Percentiles rank a stretch among this genome's conserved stretches.
These are phyloP conservation scores for Pangasius sanitwongsei DNA, from an alignment of 2,797 vertebrate genomes.

Conservation along the genomic window DNA sequence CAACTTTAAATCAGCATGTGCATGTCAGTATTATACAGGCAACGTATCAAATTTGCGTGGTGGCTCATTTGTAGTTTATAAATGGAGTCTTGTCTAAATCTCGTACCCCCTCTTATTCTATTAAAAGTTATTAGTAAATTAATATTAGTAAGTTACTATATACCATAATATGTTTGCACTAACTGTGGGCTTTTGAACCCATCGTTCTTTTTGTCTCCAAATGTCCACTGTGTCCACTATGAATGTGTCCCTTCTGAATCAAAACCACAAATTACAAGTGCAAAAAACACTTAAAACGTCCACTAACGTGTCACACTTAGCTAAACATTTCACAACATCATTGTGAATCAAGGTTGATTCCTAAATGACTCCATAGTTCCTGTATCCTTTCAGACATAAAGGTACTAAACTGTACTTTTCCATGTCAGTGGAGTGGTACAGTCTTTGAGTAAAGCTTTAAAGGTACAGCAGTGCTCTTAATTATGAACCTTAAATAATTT, in stretches of 20 bases:
- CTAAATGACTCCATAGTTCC: neutral
- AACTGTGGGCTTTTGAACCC: neutral
- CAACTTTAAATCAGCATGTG: no score
- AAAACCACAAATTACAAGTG: neutral
- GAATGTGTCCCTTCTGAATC: neutral
- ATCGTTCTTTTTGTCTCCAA: neutral
- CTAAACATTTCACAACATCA: neutral
- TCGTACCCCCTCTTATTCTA: no score
- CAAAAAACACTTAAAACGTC: neutral
- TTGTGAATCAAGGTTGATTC: neutral
- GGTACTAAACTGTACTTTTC: neutral
- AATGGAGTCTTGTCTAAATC: no score
- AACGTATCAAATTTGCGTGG: neutral
- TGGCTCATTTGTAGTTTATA: no score
- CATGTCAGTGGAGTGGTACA: neutral
- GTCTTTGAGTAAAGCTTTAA: no score
- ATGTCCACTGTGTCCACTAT: neutral
- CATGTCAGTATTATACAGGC: neutral
- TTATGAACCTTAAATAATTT: neutral
- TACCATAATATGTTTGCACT: neutral
- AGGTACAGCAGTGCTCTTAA: neutral
- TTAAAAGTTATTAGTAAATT: no score
- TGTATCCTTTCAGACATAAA: neutral
- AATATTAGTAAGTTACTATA: no score
- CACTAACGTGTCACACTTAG: neutral